Evolutionary conservation across 2,888 invertebrate species (phyloP), one percentile per base, ranked within the genome.

Genomic region (Polyommatus iphigenia): DNA sequence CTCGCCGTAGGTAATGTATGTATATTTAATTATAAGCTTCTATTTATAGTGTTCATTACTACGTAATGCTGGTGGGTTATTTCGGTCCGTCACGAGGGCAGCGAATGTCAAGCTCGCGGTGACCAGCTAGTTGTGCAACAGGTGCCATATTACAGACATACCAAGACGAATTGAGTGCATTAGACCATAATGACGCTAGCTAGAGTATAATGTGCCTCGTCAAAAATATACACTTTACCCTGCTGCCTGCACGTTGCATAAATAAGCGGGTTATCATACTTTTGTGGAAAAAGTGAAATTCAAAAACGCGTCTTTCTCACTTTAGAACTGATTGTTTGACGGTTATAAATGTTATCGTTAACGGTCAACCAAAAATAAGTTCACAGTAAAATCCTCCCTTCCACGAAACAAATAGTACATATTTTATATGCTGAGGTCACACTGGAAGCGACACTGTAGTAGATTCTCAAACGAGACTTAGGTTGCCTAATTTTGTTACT

Each of bases 81-180:
- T 93, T 93, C 87, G 90, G 92, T 92, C 87, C 88, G 91, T 91
- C 91, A 91, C 91, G 89, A 90, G 89, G 85, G 87, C 88, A 86
- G 88, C 87, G 90, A 93, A 93, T 92, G 93, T 93, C 93, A 93
- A 93, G 92, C 93, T 90, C 91, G 91, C 89, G 88, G 88, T 87
- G 85, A 88, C 86, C 89, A 87, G 88, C 87, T 84, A 84, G 87
- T 88, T 87, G 82, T 87, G 88, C 91, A 92, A 93, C 93, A 93
- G 90, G 93, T 93, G 90, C 87, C 85, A 86, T 89, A 54, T 7
- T 75, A 36, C 20, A 10, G 10, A 20, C 18, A 72, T 36, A 41
- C 32, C 71, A n/a, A 72, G 71, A n/a, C n/a, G 41, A 41, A 71
- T 67, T 29, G 13, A 67, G 29, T 67, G 67, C 29, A 67, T 6